Evolutionary conservation across 2,888 invertebrate species (phyloP).

Genomic region (Apodemia duryi): DNA sequence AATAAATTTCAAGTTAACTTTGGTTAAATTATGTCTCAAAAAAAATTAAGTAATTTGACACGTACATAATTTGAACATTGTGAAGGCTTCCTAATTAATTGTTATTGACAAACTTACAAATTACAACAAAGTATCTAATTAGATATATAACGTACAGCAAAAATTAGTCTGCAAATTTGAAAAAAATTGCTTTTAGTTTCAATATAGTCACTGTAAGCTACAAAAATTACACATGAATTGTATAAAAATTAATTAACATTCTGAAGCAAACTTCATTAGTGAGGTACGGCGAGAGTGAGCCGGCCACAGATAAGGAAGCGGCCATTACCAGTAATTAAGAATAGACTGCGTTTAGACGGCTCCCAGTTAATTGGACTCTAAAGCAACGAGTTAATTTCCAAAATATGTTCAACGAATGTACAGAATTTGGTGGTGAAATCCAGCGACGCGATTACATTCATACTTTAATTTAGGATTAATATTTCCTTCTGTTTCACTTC

Average conservation of each 20-base stretch:
- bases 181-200: too few species aligned
- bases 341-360: constrained; percentile 1
- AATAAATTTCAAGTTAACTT: too few species aligned
- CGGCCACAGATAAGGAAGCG: neutral
- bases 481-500: constrained; percentile 15
- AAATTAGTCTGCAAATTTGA: too few species aligned
- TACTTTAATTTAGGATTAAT: constrained; percentile 16
- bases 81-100: too few species aligned
- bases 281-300: constrained; percentile 2
- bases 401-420: constrained; percentile 8
- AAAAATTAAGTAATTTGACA: too few species aligned
- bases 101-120: too few species aligned
- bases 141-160: too few species aligned
- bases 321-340: constrained; percentile 14
- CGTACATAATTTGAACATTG: too few species aligned
- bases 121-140: too few species aligned
- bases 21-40: too few species aligned
- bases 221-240: neutral
- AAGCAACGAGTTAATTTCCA: constrained; percentile 13
- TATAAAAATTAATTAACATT: constrained; percentile 14
- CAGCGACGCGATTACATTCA: constrained; percentile 14
- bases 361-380: constrained; percentile 10
- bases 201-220: neutral
- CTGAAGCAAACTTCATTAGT: constrained; percentile 5
- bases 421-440: neutral